These are phyloP conservation scores for Misgurnus mizolepis DNA, from an alignment of 2,113 vertebrate genomes.

Conservation along the genomic window DNA sequence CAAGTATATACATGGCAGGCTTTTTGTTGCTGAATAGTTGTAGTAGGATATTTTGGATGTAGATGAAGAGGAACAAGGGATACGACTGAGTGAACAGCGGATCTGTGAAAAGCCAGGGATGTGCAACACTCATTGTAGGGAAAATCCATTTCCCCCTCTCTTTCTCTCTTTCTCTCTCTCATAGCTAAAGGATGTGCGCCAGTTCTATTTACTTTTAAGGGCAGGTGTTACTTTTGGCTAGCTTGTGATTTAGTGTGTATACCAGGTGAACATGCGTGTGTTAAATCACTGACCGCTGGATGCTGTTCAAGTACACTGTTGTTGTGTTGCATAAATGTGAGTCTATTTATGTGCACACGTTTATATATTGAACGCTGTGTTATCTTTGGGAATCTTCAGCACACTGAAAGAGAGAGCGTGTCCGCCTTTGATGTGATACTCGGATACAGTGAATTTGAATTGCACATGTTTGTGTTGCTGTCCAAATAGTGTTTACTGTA, in stretches of 20 bases:
- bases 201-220: conserved; percentile 57
- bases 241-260: conserved; percentile 18
- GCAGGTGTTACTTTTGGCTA: conserved; percentile 51
- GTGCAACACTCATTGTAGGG: too few relatives aligned
- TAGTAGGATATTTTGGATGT: not conserved
- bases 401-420: not conserved
- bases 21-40: not conserved
- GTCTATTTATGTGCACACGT: not conserved
- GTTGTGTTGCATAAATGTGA: not conserved
- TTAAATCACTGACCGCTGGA: conserved; percentile 22
- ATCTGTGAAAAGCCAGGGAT: conserved; percentile 10
- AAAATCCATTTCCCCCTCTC: not conserved
- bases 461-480: conserved; percentile 14
- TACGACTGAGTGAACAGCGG: not conserved
- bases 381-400: conserved; percentile 38
- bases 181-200: conserved; percentile 42
- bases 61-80: not conserved
- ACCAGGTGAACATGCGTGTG: conserved; percentile 33
- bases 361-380: conserved; percentile 23
- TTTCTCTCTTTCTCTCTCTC: conserved; percentile 1
- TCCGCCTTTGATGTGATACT: not conserved
- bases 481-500: conserved; percentile 9
- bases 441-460: not conserved
- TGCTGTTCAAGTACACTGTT: not conserved
- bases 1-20: not conserved